Conservation (phyloP, 2,888 invertebrate genomes). For the Andrena fulva region DNA sequence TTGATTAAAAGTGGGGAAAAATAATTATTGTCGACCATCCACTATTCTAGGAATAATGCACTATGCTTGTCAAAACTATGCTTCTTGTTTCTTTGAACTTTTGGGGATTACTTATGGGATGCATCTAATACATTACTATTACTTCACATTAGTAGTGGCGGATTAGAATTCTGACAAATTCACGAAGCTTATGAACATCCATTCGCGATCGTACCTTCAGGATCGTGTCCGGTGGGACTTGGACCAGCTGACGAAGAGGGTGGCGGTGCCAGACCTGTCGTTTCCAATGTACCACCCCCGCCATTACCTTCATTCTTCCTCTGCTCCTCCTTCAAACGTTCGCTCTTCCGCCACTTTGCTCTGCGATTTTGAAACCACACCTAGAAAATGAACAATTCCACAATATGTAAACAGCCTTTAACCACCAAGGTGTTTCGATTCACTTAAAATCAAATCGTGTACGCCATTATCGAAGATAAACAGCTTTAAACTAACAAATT, state of each 20-base stretch:
- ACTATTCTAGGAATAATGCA: too few species aligned
- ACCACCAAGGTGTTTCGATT: background rate
- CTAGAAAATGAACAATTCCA: slow-evolving; percentile 84
- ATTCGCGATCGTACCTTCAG: slow-evolving; percentile 68
- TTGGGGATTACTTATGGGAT: too few species aligned
- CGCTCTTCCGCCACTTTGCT: slow-evolving; percentile 97
- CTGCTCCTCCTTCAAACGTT: slow-evolving; percentile 96
- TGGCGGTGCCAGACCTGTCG: slow-evolving; percentile 71
- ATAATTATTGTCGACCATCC: too few species aligned
- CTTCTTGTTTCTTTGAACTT: too few species aligned
- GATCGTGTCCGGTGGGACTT: slow-evolving; percentile 77
- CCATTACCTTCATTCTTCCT: slow-evolving; percentile 91
- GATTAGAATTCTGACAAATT: background rate
- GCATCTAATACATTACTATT: background rate
- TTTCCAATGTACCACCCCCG: slow-evolving; percentile 75
- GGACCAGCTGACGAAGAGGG: slow-evolving; percentile 78
- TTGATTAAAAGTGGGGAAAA: too few species aligned
- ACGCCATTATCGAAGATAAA: background rate
- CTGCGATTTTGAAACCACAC: slow-evolving; percentile 97
- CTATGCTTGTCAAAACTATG: too few species aligned
- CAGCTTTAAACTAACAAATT: background rate
- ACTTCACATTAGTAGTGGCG: background rate
- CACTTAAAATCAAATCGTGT: background rate
- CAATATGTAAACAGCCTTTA: background rate
- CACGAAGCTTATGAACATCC: background rate